Evolutionary conservation across 1,140 invertebrate genomes (phyloP).

Genomic region (Apis dorsata): DNA sequence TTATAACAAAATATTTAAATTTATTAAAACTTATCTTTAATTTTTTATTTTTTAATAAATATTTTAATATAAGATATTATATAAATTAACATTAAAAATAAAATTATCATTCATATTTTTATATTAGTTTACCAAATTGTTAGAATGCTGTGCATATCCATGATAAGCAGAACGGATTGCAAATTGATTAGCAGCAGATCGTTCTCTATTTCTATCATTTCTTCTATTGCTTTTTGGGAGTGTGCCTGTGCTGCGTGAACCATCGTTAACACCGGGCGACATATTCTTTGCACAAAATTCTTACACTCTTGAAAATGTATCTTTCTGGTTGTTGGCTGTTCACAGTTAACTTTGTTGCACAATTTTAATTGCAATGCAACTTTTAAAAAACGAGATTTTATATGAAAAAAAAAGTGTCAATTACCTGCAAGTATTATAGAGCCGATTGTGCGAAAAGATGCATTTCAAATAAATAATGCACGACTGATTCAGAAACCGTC

Average conservation of each 20-base stretch:
- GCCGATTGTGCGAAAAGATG: background rate
- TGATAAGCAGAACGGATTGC: constrained; percentile 54
- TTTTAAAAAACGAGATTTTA: background rate
- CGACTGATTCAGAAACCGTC: background rate
- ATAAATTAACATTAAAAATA: constrained; percentile 7
- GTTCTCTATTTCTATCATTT: constrained; percentile 73
- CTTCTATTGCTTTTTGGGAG: constrained; percentile 74
- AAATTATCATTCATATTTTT: constrained; percentile 25
- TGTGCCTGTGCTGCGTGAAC: constrained; percentile 72
- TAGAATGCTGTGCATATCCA: constrained; percentile 65
- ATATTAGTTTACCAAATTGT: constrained; percentile 71
- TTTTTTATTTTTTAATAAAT: background rate
- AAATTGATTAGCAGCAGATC: constrained; percentile 64
- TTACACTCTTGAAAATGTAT: constrained; percentile 26
- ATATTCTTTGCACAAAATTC: constrained; percentile 56
- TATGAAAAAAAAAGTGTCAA: background rate
- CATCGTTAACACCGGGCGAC: constrained; percentile 73
- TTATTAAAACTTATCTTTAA: background rate
- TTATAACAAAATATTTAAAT: background rate
- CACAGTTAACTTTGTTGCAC: constrained; percentile 39
- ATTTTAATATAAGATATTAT: background rate
- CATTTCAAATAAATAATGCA: constrained; percentile 9
- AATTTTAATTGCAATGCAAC: constrained; percentile 8
- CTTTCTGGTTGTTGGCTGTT: constrained; percentile 1
- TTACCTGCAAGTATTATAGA: constrained; percentile 37